Evolutionary conservation across 1,140 invertebrate species (phyloP).

Genomic region (Brachionus rotundiformis): DNA sequence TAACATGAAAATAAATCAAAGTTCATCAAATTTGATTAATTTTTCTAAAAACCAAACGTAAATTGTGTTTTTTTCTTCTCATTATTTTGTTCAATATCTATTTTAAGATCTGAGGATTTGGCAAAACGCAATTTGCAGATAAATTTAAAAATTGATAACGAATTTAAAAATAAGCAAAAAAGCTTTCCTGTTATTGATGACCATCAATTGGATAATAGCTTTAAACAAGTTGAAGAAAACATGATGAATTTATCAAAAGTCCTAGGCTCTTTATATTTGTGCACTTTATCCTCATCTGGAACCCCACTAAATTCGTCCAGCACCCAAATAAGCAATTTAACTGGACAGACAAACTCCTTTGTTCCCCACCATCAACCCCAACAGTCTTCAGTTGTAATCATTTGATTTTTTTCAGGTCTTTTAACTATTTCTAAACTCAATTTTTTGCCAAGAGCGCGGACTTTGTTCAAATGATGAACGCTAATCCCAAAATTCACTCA

Average conservation of each 20-base stretch:
- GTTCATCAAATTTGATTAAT: background rate
- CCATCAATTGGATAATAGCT: background rate
- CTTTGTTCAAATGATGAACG: background rate
- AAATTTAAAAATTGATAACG: conserved; percentile 46
- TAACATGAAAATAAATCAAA: background rate
- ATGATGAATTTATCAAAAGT: conserved; percentile 47
- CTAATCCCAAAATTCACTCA: conserved; percentile 39
- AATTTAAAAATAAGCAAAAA: conserved; percentile 46
- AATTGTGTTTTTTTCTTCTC: background rate
- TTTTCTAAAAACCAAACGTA: conserved; percentile 18
- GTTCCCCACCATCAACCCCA: conserved; percentile 8
- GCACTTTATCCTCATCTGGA: conserved; percentile 23
- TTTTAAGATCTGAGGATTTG: background rate
- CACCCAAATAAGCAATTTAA: background rate
- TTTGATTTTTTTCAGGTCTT: background rate
- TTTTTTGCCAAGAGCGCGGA: conserved; percentile 4
- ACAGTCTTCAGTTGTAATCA: background rate
- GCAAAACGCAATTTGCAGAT: conserved; percentile 8
- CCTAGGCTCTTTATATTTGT: conserved; percentile 21
- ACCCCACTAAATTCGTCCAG: background rate
- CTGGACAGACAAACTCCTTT: background rate
- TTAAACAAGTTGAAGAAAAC: conserved; percentile 49
- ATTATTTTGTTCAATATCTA: too few species aligned
- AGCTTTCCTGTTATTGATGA: conserved; percentile 14
- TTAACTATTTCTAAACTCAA: background rate